Percentiles rank a stretch among this genome's conserved stretches.
These are phyloP conservation scores for Tapirus indicus DNA, from an alignment of 2,797 vertebrate species.

Conservation along the genomic window DNA sequence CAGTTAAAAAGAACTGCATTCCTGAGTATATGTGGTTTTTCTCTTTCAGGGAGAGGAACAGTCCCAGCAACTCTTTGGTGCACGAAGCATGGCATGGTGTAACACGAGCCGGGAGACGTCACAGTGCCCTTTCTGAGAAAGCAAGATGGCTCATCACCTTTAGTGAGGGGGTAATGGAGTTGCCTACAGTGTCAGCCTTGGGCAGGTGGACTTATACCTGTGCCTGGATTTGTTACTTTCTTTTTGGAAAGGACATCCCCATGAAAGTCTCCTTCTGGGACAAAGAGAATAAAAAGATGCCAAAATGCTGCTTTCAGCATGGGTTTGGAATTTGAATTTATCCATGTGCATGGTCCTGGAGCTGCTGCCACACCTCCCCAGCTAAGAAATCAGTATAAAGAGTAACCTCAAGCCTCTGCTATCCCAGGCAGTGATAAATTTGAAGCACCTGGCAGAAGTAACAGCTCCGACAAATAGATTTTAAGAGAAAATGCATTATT, in stretches of 20 bases:
- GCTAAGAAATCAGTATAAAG: not conserved
- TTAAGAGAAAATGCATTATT: conserved; percentile 35
- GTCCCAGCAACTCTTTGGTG: conserved; percentile 48
- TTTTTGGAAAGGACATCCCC: not conserved
- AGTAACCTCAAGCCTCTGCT: not conserved
- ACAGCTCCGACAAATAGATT: not conserved
- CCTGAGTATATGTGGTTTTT: conserved; percentile 15
- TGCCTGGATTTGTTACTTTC: not conserved
- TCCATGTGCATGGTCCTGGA: not conserved
- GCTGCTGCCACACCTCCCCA: not conserved
- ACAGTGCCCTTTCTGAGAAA: conserved; percentile 6
- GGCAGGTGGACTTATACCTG: not conserved
- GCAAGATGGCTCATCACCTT: not conserved
- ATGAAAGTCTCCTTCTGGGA: not conserved
- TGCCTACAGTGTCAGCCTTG: not conserved
- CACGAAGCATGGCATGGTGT: conserved; percentile 1
- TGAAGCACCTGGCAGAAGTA: not conserved
- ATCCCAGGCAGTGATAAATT: not conserved
- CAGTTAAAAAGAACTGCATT: conserved; percentile 68
- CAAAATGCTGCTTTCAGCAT: conserved; percentile 7
- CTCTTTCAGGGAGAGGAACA: conserved; percentile 22
- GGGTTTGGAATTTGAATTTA: not conserved
- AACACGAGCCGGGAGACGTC: not conserved
- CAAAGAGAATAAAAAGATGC: conserved; percentile 41
- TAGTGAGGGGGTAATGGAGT: not conserved